Base-by-base conservation (phyloP, 2,888 invertebrate genomes). In the Chloroclystis v-ata region DNA sequence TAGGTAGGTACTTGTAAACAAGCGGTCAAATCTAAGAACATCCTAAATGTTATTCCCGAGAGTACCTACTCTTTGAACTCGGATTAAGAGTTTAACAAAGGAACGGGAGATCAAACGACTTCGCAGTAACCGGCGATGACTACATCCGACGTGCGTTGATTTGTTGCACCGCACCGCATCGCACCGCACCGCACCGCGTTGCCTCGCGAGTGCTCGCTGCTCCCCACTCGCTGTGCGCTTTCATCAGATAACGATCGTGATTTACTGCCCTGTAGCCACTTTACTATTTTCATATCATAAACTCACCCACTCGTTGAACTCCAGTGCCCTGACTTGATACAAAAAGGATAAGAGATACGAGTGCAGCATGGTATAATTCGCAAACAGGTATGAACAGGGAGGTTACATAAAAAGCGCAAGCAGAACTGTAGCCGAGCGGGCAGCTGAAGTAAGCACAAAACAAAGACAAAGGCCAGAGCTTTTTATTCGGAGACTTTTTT, bases 41-140 rank as follows among this genome's bases (percentile, higher is more conserved):
- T 48, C 46, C 30, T 43, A 40, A 58, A 51, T 48, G 52, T 56
- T 53, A 54, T 51, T 51, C 49, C 51, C 30, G 5, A 14, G 32
- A 32, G 32, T 47, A 49, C 47, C 50, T n/a, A n/a, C 11, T 35
- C 52, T 49, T 58, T 56, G 42, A 52, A 56, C 52, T 52, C 38
- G 43, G 53, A 55, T 55, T 54, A 54, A 54, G 55, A 62, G 66
- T 69, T 70, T 66, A 67, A 69, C 65, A 69, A 67, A 67, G 59
- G 59, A 54, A 54, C 53, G 37, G 43, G 65, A 82, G 79, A 82
- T 84, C 82, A 84, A 82, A 82, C 75, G 73, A 59, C 65, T 70
- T 69, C 66, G 57, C 69, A 72, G 69, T 69, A 65, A 65, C 67
- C 59, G 62, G 71, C 65, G 70, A 73, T 75, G 74, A 80, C 82